Percentiles rank a stretch among this genome's conserved stretches.
Evolutionary conservation across 23 tunicate genomes (phyloP).

Genomic region (Ciona savignyi): DNA sequence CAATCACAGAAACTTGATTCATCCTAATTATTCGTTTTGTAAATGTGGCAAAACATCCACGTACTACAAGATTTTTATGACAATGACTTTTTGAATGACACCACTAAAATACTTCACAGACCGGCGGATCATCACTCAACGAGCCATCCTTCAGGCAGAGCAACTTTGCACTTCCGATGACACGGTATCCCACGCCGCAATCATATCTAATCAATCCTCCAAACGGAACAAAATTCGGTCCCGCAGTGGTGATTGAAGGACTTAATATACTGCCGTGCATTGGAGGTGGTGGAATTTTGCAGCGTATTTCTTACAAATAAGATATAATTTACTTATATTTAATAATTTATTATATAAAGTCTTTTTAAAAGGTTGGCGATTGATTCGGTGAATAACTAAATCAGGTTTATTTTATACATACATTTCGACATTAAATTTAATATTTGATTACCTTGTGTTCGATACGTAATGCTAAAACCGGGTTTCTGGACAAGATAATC

Average conservation of each 20-base stretch:
- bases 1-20: too few relatives aligned
- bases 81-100: too few relatives aligned
- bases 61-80: too few relatives aligned
- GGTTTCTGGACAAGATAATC: slow-evolving; percentile 21
- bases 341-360: too few relatives aligned
- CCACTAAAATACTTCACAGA: slow-evolving; percentile 39
- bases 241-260: not conserved
- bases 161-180: slow-evolving; percentile 50
- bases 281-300: slow-evolving; percentile 39
- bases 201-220: slow-evolving; percentile 39
- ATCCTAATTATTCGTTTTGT: too few relatives aligned
- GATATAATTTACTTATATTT: too few relatives aligned
- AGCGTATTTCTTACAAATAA: slow-evolving; percentile 20
- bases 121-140: slow-evolving; percentile 35
- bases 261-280: slow-evolving; percentile 20
- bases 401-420: too few relatives aligned
- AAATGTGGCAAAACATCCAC: too few relatives aligned
- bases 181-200: slow-evolving; percentile 36
- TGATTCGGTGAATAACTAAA: too few relatives aligned
- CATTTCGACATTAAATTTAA: too few relatives aligned
- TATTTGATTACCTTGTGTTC: slow-evolving; percentile 29
- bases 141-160: slow-evolving; percentile 74
- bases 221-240: slow-evolving; percentile 30
- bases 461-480: slow-evolving; percentile 41
- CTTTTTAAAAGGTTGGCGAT: too few relatives aligned